A percentile compares a stretch with the other conserved stretches of the same genome.
phyloP scores from a whole-genome alignment of 2,113 vertebrate genomes.

The Oryzias melastigma region DNA sequence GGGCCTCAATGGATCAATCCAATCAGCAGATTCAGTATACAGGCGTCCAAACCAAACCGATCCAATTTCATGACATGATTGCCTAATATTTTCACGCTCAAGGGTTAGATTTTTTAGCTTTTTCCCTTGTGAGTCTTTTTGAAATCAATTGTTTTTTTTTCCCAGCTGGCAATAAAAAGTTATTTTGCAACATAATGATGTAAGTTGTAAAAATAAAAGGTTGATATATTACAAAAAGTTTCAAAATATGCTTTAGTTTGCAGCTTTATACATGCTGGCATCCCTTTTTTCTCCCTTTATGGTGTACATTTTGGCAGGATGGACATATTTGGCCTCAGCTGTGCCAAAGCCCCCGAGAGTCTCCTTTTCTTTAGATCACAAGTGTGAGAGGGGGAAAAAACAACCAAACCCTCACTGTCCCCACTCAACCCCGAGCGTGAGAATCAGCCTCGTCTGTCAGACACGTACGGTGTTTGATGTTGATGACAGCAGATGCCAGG shows the following conservation, averaged over 20 bases:
- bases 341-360: slow-evolving; percentile 13
- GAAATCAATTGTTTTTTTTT: slow-evolving; percentile 25
- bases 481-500: slow-evolving; percentile 5
- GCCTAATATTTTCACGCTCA: slow-evolving; percentile 32
- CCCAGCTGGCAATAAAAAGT: slow-evolving; percentile 21
- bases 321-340: slow-evolving; percentile 14
- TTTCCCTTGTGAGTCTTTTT: slow-evolving; percentile 6
- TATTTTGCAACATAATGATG: slow-evolving; percentile 8
- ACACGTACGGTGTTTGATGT: slow-evolving; percentile 25
- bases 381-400: slow-evolving; percentile 33
- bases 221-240: slow-evolving; percentile 3
- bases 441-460: slow-evolving; percentile 33
- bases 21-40: slow-evolving; percentile 30
- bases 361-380: slow-evolving; percentile 26
- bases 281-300: neutral
- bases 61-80: slow-evolving; percentile 43
- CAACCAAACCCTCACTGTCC: too few species aligned
- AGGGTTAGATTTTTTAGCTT: slow-evolving; percentile 24
- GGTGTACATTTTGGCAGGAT: neutral
- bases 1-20: slow-evolving; percentile 52
- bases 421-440: slow-evolving; percentile 32
- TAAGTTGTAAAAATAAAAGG: neutral
- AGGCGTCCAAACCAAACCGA: slow-evolving; percentile 32
- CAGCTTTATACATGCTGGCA: neutral
- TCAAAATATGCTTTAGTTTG: neutral